Conservation (phyloP, 1,140 invertebrate genomes). For the Drosophila repleta region DNA sequence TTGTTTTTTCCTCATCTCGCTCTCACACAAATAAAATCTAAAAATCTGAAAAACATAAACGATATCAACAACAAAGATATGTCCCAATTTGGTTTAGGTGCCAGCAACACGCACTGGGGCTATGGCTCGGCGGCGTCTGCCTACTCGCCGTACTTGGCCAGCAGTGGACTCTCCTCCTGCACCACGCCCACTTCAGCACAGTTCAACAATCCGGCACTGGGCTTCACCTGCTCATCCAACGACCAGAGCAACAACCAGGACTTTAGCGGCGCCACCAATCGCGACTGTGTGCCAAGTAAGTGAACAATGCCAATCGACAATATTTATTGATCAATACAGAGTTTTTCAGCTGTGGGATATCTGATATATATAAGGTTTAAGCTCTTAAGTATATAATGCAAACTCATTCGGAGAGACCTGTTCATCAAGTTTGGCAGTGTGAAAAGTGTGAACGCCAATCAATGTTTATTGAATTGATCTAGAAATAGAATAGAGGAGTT, state of each 20-base stretch:
- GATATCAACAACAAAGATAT: constrained; percentile 85
- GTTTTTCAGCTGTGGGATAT: too few species aligned
- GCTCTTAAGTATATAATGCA: too few species aligned
- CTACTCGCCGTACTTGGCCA: constrained; percentile 91
- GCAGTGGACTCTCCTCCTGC: constrained; percentile 87
- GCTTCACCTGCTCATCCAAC: constrained; percentile 88
- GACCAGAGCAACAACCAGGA: constrained; percentile 89
- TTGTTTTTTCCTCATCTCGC: constrained; percentile 28
- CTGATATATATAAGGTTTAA: too few species aligned
- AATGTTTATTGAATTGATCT: too few species aligned
- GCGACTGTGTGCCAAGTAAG: constrained; percentile 84
- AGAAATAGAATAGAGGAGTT: too few species aligned
- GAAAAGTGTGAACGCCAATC: too few species aligned
- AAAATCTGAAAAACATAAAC: background rate
- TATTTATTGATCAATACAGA: background rate
- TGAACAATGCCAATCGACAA: background rate
- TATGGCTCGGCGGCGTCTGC: constrained; percentile 92
- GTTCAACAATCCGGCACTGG: constrained; percentile 88
- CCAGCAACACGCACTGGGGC: constrained; percentile 92
- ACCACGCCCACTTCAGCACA: constrained; percentile 87
- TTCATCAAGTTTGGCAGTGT: too few species aligned
- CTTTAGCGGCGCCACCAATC: constrained; percentile 85
- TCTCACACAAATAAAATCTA: constrained; percentile 4
- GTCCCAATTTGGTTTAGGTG: constrained; percentile 91
- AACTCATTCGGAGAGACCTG: too few species aligned